Conservation (phyloP, 2,888 invertebrate genomes). For the Horisme vitalbata region DNA sequence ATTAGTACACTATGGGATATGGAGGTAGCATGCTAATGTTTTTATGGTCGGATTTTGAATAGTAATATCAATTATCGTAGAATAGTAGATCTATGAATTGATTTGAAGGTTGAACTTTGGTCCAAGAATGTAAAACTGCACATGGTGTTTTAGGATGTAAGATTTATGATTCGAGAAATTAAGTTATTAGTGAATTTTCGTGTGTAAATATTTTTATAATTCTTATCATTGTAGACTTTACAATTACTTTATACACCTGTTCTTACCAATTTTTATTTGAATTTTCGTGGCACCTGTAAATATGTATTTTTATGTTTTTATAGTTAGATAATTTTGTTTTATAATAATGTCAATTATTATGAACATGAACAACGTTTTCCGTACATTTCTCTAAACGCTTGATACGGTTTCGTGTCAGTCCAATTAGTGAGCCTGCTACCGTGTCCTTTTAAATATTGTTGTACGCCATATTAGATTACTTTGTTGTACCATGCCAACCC, state of each 20-base stretch:
- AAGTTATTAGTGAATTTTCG: slow-evolving; percentile 11
- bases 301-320: neutral
- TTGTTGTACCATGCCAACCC: too few species aligned
- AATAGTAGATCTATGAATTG: slow-evolving; percentile 52
- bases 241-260: too few species aligned
- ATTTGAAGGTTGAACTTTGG: slow-evolving; percentile 81
- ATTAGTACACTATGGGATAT: slow-evolving; percentile 47
- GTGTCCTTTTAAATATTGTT: too few species aligned
- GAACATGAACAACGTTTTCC: neutral
- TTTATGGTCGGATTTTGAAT: slow-evolving; percentile 38
- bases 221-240: slow-evolving; percentile 1
- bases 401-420: too few species aligned
- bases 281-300: slow-evolving; percentile 6
- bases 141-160: slow-evolving; percentile 70
- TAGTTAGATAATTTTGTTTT: too few species aligned
- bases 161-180: slow-evolving; percentile 32
- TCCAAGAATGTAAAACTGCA: slow-evolving; percentile 79
- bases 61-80: slow-evolving; percentile 37
- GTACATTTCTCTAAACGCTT: too few species aligned
- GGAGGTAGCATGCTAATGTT: slow-evolving; percentile 36
- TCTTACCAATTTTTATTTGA: neutral
- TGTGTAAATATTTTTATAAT: slow-evolving; percentile 26
- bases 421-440: neutral
- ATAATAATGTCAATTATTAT: slow-evolving; percentile 12
- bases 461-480: too few species aligned